Evolutionary conservation across 2,113 vertebrate species (phyloP).

Genomic region (Chloropsis cyanopogon): DNA sequence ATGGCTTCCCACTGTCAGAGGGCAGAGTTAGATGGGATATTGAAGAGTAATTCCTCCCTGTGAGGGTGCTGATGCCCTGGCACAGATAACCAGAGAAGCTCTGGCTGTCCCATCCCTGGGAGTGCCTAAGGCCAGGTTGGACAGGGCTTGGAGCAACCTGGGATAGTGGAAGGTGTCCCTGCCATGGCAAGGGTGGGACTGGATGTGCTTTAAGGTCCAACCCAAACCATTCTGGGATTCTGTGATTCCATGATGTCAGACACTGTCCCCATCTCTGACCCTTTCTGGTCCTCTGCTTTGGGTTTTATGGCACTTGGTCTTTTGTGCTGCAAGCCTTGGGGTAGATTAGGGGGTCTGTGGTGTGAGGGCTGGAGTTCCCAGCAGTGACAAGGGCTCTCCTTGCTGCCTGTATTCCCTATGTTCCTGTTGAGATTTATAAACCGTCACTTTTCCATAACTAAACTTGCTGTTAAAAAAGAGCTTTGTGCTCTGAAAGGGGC

Average conservation of each 20-base stretch:
- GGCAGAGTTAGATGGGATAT: no score
- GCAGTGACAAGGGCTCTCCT: background rate
- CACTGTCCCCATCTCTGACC: accelerated
- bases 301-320: background rate
- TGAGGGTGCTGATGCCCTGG: background rate
- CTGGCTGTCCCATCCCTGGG: background rate
- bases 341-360: background rate
- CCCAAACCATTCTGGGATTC: background rate
- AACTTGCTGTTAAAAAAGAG: background rate
- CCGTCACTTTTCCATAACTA: background rate
- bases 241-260: background rate
- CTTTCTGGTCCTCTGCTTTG: background rate
- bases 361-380: background rate
- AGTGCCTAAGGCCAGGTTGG: background rate
- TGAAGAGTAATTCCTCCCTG: background rate
- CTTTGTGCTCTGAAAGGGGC: background rate
- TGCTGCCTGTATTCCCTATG: background rate
- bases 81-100: background rate
- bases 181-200: background rate
- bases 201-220: background rate
- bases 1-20: background rate
- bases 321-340: background rate
- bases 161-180: background rate
- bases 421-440: background rate
- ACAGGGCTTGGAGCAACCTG: accelerated